These are phyloP conservation scores for Xiphophorus maculatus DNA, from an alignment of 2,113 vertebrate species.

Conservation along the genomic window DNA sequence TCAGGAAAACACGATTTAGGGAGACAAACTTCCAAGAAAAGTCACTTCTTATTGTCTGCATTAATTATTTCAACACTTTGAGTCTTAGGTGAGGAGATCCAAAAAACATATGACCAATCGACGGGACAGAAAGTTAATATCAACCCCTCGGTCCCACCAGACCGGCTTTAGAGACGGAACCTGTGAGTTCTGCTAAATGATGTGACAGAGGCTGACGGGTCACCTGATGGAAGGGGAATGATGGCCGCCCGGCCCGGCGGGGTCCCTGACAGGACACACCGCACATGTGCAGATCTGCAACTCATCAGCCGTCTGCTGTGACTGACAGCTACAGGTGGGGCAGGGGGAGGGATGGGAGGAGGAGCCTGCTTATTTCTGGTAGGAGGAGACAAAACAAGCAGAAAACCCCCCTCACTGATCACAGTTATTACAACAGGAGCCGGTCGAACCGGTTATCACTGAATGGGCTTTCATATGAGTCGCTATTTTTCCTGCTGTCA, in stretches of 20 bases:
- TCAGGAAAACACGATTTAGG: slow-evolving; percentile 12
- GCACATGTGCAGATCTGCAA: slow-evolving; percentile 47
- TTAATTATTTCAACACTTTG: not conserved
- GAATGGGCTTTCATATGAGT: too few species aligned
- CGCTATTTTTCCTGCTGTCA: too few species aligned
- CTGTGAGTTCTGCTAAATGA: not conserved
- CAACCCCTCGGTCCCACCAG: too few species aligned
- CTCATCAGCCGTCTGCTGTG: slow-evolving; percentile 57
- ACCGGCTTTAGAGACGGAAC: too few species aligned
- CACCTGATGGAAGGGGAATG: not conserved
- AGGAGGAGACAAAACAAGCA: not conserved
- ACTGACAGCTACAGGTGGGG: slow-evolving; percentile 79
- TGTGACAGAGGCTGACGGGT: not conserved
- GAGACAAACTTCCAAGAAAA: not conserved
- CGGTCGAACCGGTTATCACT: too few species aligned
- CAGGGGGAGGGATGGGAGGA: slow-evolving; percentile 11
- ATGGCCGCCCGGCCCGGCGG: not conserved
- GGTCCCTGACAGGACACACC: not conserved
- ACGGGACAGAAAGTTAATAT: too few species aligned
- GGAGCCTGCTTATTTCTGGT: slow-evolving; percentile 3
- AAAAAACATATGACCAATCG: not conserved
- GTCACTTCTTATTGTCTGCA: not conserved
- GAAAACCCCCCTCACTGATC: not conserved
- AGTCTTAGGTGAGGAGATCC: not conserved
- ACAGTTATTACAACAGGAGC: too few species aligned